These are phyloP conservation scores for Atta texana DNA, from an alignment of 1,140 invertebrate species.

Conservation along the genomic window DNA sequence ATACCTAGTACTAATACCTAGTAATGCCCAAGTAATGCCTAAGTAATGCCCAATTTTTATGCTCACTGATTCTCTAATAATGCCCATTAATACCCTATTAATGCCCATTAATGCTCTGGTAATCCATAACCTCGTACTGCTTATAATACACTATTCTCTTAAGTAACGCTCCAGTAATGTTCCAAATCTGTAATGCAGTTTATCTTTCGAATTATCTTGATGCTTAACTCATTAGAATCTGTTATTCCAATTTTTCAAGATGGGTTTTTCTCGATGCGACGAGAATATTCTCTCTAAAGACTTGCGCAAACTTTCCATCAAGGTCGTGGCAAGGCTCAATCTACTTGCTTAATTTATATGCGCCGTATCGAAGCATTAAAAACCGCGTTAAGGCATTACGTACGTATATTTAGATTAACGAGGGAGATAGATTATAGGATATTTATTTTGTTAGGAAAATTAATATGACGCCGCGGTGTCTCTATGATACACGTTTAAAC, in stretches of 20 bases:
- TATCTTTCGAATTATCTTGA: not conserved
- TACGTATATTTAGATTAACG: constrained; percentile 40
- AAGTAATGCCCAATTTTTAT: no score
- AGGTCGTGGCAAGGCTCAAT: not conserved
- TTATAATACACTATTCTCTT: no score
- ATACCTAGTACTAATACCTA: no score
- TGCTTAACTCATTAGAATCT: not conserved
- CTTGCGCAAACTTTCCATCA: constrained; percentile 22
- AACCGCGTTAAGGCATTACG: constrained; percentile 14
- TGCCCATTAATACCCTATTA: no score
- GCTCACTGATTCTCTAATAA: no score
- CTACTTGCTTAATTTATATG: constrained; percentile 33
- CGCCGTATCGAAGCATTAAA: constrained; percentile 26
- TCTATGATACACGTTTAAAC: constrained; percentile 1
- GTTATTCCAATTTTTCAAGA: not conserved
- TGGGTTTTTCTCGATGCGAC: not conserved
- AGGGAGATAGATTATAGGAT: constrained; percentile 6
- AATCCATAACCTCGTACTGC: no score
- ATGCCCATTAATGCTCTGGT: no score
- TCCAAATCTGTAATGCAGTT: no score
- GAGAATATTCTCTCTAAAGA: not conserved
- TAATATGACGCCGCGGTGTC: constrained; percentile 31
- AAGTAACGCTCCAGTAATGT: no score
- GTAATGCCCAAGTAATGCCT: no score
- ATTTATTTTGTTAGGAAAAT: constrained; percentile 54